These are phyloP conservation scores for Andrena minutula DNA, from an alignment of 2,888 invertebrate genomes.

Conservation along the genomic window DNA sequence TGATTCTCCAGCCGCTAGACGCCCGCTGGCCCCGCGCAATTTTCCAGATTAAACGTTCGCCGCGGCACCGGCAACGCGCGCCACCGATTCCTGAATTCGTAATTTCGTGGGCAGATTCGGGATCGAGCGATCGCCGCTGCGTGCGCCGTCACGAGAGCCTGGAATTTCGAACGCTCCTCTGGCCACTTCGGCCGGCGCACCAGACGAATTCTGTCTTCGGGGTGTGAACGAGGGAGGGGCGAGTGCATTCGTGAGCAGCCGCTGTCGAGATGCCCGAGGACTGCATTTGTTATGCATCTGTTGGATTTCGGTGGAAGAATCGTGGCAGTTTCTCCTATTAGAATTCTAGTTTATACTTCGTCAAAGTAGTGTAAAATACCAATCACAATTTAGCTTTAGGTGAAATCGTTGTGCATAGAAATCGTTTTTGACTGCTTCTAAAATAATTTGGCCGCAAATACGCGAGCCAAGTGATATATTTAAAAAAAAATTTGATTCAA, in stretches of 20 bases:
- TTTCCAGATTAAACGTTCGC: constrained; percentile 66
- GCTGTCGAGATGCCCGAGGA: neutral
- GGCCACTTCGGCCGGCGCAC: neutral
- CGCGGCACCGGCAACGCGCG: constrained; percentile 5
- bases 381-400: too few species aligned
- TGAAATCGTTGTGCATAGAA: neutral
- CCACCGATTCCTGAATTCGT: constrained; percentile 54
- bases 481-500: constrained; percentile 39
- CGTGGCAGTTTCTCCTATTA: too few species aligned
- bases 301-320: too few species aligned
- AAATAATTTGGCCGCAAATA: neutral
- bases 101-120: constrained; percentile 13
- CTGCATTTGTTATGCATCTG: too few species aligned
- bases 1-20: constrained; percentile 49
- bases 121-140: neutral
- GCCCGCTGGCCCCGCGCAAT: constrained; percentile 53
- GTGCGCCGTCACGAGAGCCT: neutral
- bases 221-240: neutral
- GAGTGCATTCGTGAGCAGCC: neutral
- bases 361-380: too few species aligned
- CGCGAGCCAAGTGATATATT: neutral
- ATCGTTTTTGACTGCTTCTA: neutral
- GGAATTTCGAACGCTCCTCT: neutral
- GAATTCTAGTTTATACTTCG: too few species aligned
- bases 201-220: neutral